These are phyloP conservation scores for Chelon labrosus DNA, from an alignment of 2,797 vertebrate genomes.

Conservation along the genomic window DNA sequence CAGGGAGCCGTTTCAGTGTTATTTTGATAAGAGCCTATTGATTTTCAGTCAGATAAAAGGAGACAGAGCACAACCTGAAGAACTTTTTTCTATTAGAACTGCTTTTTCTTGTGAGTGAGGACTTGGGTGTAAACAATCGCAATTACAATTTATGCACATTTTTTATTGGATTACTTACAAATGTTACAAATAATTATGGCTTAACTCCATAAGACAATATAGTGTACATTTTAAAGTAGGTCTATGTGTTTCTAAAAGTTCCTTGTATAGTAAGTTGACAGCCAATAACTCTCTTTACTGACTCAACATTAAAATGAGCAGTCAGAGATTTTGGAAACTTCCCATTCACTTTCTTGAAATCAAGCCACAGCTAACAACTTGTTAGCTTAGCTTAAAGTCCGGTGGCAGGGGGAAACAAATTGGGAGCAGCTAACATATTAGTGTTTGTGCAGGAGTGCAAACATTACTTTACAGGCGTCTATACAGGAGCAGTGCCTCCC, in stretches of 20 bases:
- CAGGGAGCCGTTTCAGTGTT: conserved; percentile 23
- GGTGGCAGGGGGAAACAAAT: background rate
- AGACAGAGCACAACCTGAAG: conserved; percentile 18
- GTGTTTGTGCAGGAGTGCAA: background rate
- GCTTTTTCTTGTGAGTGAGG: conserved; percentile 19
- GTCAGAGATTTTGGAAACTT: background rate
- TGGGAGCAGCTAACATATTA: background rate
- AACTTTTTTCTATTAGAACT: conserved; percentile 3
- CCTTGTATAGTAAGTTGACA: too few species aligned
- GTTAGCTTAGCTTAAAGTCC: background rate
- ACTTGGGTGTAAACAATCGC: background rate
- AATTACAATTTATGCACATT: background rate
- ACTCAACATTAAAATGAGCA: background rate
- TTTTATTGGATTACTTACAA: background rate
- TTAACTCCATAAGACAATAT: background rate
- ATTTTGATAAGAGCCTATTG: conserved; percentile 43
- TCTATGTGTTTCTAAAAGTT: too few species aligned
- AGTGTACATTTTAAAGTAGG: too few species aligned
- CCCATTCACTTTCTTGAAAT: background rate
- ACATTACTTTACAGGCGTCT: too few species aligned
- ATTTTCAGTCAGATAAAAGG: conserved; percentile 49
- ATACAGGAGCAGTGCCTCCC: background rate
- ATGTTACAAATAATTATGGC: background rate
- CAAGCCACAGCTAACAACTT: too few species aligned
- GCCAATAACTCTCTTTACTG: too few species aligned